Base-by-base conservation (phyloP, 2,797 vertebrate species). In the Cephalopachus bancanus region DNA sequence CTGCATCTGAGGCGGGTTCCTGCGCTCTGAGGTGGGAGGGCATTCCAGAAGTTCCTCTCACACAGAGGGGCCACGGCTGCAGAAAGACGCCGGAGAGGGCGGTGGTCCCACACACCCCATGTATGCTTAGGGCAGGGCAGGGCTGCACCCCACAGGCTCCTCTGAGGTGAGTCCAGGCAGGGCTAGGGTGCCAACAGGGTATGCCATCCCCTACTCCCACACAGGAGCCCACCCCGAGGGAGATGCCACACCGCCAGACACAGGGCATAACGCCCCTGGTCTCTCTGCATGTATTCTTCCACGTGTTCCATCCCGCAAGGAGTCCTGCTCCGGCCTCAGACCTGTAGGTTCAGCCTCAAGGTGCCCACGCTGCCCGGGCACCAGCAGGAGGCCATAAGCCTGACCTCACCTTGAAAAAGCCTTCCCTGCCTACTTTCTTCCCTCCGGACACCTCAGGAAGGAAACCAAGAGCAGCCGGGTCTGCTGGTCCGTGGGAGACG, bases 351-450 rank as follows among this genome's bases (percentile, higher is more conserved):
- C 3, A 3, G n/a, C 57, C 55, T 86, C 59, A n/a, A 71, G 37
- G 22, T 67, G 12, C 37, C 37, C 37, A 37, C 37, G 37, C 37
- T 37, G 37, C 37, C 37, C 37, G 37, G 37, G 37, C 37, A 37
- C 37, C 37, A 37, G 37, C 37, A 37, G 37, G 37, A 37, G 37
- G 37, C 3, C 37, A 88, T 51, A 91, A 89, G 71, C 37, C 75
- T 93, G 71, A 87, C 64, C 83, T 92, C 59, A 81, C 81, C 72
- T 81, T 89, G 83, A 57, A 93, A 93, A 64, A 24, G 37, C 75
- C 60, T 44, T 14, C 53, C 33, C 19, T 53, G 51, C 59, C 16
- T 49, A 17, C 49, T 59, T 51, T 26, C 53, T 49, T 59, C 15
- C 75, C 57, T 83, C 67, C 65, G 57, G 16, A 57, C 3, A 4